Conservation (phyloP, 2,797 vertebrate species). For the Lutjanus argentimaculatus region DNA sequence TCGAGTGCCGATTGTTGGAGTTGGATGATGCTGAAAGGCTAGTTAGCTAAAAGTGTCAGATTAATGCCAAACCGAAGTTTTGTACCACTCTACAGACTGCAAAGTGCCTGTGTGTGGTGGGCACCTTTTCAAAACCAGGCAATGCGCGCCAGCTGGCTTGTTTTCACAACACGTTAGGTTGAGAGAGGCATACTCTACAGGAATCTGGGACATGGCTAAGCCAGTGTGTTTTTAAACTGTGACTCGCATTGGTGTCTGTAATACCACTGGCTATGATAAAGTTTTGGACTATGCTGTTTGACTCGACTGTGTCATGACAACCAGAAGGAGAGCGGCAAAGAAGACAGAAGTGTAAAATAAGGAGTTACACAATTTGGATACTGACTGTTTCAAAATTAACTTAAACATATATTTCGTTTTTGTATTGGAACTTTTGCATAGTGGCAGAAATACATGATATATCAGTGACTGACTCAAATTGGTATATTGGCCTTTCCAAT, state of each 20-base stretch:
- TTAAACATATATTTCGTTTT: not conserved
- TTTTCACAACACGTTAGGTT: slow-evolving; percentile 35
- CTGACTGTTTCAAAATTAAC: too few relatives aligned
- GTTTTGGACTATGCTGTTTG: slow-evolving; percentile 6
- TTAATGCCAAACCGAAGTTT: slow-evolving; percentile 48
- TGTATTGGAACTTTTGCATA: not conserved
- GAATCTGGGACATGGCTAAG: slow-evolving; percentile 47
- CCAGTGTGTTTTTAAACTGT: slow-evolving; percentile 30
- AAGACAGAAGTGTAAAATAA: not conserved
- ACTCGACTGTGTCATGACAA: slow-evolving; percentile 1
- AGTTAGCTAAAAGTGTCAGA: slow-evolving; percentile 43
- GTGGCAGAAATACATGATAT: not conserved
- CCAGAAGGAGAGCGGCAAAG: not conserved
- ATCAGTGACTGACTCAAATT: not conserved
- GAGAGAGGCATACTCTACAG: slow-evolving; percentile 46
- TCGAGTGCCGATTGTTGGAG: slow-evolving; percentile 43
- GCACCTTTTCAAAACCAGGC: slow-evolving; percentile 37
- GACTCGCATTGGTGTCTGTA: slow-evolving; percentile 7
- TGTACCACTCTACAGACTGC: slow-evolving; percentile 54
- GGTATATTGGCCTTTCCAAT: not conserved
- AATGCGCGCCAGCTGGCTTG: slow-evolving; percentile 68
- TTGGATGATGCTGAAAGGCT: slow-evolving; percentile 38
- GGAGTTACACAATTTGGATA: not conserved
- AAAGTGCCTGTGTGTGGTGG: slow-evolving; percentile 53
- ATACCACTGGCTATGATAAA: slow-evolving; percentile 9